Conservation (phyloP, 2,797 vertebrate species). For the Cossypha caffra region DNA sequence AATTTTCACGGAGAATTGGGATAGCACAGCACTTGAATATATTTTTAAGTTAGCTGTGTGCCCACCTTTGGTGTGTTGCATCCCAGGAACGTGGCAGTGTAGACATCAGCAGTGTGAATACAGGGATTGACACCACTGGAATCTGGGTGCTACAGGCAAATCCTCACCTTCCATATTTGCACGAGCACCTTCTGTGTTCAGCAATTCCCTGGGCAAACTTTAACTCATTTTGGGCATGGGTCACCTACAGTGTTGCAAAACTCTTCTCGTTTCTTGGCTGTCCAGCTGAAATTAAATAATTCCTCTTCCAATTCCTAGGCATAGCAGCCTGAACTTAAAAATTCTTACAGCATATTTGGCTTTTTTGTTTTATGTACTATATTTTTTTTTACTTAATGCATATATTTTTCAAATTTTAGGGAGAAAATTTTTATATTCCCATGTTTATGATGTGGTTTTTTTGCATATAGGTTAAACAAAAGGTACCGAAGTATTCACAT, state of each 20-base stretch:
- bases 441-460: not conserved
- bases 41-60: not conserved
- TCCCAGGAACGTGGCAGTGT: rapidly evolving
- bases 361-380: not conserved
- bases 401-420: not conserved
- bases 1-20: not conserved
- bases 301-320: not conserved
- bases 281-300: not conserved
- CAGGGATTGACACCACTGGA: not conserved
- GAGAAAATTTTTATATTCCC: not conserved
- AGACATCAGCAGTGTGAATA: not conserved
- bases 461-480: not conserved
- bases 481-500: not conserved
- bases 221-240: not conserved
- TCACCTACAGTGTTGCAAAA: rapidly evolving
- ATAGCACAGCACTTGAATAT: rapidly evolving
- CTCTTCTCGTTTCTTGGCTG: not conserved
- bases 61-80: not conserved
- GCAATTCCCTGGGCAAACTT: not conserved
- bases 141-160: not conserved
- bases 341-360: not conserved
- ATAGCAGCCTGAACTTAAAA: not conserved
- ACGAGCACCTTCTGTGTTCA: not conserved
- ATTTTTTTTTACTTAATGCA: not conserved
- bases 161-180: not conserved